phyloP scores from a whole-genome alignment of 30 jellyfish, hydroid and myxozoan genomes.

The Aurelia sp. region DNA sequence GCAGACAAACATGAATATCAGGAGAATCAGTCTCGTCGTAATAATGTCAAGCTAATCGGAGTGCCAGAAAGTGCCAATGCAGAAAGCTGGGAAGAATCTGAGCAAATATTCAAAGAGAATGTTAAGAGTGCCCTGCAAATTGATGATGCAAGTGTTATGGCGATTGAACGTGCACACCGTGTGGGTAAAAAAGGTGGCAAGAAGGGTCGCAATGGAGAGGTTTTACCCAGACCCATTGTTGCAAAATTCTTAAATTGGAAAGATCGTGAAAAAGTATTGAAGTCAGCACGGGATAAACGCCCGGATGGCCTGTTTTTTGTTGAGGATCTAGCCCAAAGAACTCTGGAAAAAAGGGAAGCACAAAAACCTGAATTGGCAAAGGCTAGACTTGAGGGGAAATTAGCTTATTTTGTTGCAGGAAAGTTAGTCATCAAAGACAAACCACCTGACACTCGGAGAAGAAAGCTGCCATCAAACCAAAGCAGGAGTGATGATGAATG shows the following conservation, averaged over 20 bases:
- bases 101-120: slow-evolving; percentile 28
- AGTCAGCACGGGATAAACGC: no score
- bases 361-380: slow-evolving; percentile 27
- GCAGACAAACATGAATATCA: neutral
- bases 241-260: no score
- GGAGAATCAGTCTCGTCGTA: slow-evolving; percentile 29
- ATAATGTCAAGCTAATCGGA: slow-evolving; percentile 37
- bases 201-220: slow-evolving; percentile 48
- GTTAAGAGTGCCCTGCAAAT: neutral
- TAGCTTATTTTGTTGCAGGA: slow-evolving; percentile 40
- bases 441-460: slow-evolving; percentile 37
- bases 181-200: slow-evolving; percentile 32
- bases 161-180: slow-evolving; percentile 27
- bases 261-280: no score
- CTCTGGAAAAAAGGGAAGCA: no score
- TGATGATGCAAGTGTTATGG: slow-evolving; percentile 44
- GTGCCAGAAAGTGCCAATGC: slow-evolving; percentile 50
- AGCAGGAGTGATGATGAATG: no score
- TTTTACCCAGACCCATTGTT: slow-evolving; percentile 24
- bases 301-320: no score
- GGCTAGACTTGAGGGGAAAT: slow-evolving; percentile 34
- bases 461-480: slow-evolving; percentile 17
- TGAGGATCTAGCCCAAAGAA: no score
- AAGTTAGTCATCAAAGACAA: slow-evolving; percentile 44
- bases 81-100: slow-evolving; percentile 49